Evolutionary conservation across 2,888 invertebrate species (phyloP).

Genomic region (Camptogramma bilineatum): DNA sequence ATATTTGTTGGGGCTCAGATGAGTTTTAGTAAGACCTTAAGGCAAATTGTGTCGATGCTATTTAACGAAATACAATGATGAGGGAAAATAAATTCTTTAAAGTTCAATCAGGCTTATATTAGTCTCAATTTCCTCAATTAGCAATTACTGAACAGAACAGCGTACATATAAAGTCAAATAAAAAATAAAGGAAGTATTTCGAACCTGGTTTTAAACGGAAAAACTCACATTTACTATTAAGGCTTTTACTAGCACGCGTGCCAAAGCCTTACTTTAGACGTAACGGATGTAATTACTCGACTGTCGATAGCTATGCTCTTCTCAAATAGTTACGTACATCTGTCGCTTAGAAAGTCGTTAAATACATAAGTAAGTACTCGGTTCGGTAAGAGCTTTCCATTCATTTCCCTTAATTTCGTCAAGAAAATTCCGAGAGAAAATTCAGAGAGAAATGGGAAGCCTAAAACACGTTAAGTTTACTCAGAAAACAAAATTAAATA

Average conservation of each 20-base stretch:
- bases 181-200: not conserved
- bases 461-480: constrained; percentile 27
- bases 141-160: not conserved
- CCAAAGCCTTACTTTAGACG: not conserved
- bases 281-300: constrained; percentile 12
- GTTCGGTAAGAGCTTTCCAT: constrained; percentile 20
- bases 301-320: constrained; percentile 13
- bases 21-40: too few species aligned
- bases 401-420: constrained; percentile 17
- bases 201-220: not conserved
- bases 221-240: not conserved
- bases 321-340: constrained; percentile 19
- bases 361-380: constrained; percentile 10
- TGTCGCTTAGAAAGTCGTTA: constrained; percentile 19
- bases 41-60: too few species aligned
- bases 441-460: constrained; percentile 24
- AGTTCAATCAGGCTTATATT: too few species aligned
- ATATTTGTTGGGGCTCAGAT: too few species aligned
- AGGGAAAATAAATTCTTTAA: too few species aligned
- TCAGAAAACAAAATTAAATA: constrained; percentile 52
- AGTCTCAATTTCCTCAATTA: too few species aligned
- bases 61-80: too few species aligned
- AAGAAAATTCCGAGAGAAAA: constrained; percentile 19
- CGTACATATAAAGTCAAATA: not conserved
- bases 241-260: not conserved